Evolutionary conservation across 2,888 invertebrate species (phyloP), one percentile per base, ranked within the genome.

Genomic region (Eudemis profundana): DNA sequence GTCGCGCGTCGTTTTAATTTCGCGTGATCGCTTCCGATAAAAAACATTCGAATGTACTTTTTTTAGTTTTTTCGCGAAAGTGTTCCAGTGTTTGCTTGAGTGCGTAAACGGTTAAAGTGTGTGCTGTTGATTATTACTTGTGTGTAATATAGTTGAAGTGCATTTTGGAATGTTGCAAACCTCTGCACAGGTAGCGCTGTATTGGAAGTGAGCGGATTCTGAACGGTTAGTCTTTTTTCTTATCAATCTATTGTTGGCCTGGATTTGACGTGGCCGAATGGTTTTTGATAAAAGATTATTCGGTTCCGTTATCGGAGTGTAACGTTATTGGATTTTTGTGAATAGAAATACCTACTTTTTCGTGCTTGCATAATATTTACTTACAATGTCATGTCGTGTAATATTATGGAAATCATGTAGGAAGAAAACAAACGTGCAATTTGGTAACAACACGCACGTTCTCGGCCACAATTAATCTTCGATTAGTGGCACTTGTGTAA

Each of bases 91-190:
- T 75, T 78, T 74, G 74, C 70, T 75, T 74, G 67, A 75, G 77
- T 78, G 82, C 79, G 73, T 73, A 75, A 78, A 78, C 77, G 68
- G 76, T 81, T 79, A 75, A 71, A 74, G 72, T 75, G 70, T 74
- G 75, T 77, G 77, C 74, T 70, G 61, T n/a, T n/a, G n/a, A n/a
- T n/a, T n/a, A 68, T 73, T 72, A 72, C 50, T 66, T 73, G 63
- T 69, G 70, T 69, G 73, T 72, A 72, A 74, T 74, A 72, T 69
- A 73, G 69, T 75, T 77, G 73, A 74, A 60, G 72, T 63, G 67
- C 76, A 78, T 81, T 84, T 85, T 85, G 87, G 87, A 88, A 87
- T 88, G 87, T 87, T 88, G 79, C 81, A 79, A 83, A 83, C 74
- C 78, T 82, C 42, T 51, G 56, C 76, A 73, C 76, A 79, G 80